Conservation (phyloP, 2,113 vertebrate species). For the Montifringilla adamsi region DNA sequence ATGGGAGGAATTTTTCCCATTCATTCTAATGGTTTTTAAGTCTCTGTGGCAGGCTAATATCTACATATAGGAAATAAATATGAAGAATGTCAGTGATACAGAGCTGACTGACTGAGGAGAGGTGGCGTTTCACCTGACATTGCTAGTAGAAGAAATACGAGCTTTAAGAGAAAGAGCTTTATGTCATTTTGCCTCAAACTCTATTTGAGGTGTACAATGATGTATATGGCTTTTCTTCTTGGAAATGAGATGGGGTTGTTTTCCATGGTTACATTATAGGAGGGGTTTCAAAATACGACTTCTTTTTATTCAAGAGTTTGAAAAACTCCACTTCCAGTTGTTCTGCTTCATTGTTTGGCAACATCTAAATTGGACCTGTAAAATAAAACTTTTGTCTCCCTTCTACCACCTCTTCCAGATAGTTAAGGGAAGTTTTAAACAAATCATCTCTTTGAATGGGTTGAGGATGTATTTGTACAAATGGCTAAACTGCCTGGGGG, state of each 20-base stretch:
- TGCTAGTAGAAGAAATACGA: background rate
- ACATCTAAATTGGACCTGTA: background rate
- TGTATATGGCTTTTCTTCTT: background rate
- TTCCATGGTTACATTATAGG: background rate
- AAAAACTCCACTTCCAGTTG: background rate
- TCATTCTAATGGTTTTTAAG: background rate
- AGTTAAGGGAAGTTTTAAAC: background rate
- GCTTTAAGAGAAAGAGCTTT: background rate
- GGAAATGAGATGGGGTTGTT: fast-evolving
- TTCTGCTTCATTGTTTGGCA: background rate
- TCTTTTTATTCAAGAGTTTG: background rate
- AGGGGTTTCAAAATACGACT: background rate
- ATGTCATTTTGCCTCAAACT: background rate
- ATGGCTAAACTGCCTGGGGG: background rate
- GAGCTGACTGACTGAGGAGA: background rate
- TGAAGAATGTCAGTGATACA: background rate
- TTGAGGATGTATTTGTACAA: background rate
- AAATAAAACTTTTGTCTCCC: background rate
- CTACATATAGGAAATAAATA: background rate
- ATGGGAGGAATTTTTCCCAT: background rate
- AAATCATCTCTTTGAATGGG: background rate
- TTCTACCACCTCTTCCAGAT: background rate
- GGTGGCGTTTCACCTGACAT: background rate
- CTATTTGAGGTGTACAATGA: background rate
- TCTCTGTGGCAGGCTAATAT: background rate